Evolutionary conservation across 2,888 invertebrate species (phyloP), one percentile per base, ranked within the genome.

Genomic region (Panzeria rudis): DNA sequence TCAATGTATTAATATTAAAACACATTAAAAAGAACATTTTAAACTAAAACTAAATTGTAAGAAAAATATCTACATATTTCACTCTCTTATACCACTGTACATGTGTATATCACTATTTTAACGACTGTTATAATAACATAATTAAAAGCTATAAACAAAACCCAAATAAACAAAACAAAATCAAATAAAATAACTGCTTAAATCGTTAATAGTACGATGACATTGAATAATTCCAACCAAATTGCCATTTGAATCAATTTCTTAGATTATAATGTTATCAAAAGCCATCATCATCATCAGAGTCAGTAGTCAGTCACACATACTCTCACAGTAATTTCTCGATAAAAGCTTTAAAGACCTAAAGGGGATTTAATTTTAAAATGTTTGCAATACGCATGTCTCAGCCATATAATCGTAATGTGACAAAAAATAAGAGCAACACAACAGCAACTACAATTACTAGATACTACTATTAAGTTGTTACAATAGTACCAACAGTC

Each of bases 241-340:
- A 87, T 87, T 87, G 87, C 69, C 86, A 87, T 86, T 87, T 86
- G 81, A 88, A 88, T 87, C 87, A 87, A 88, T 87, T 87, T 88
- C 75, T 66, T 86, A 86, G 87, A 87, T 88, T 87, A 87, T 80
- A 76, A 87, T 86, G 87, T 86, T 87, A 88, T 87, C 86, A 86
- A 66, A 83, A 84, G 82, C 72, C 82, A 80, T 71, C 71, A 71
- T 83, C 76, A 68, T 73, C 50, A 41, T 62, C 41, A 44, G 41
- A 35, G 17, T 32, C 56, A 32, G 5, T 25, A 15, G 23, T 13
- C 9, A 7, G 38, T 47, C 38, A 59, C 25, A 56, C 66, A 56
- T 17, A 29, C n/a, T 50, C 41, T 52, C 15, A 23, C n/a, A 62
- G 3, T 66, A 6, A 50, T 47, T 64, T 72, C 69, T 54, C 54